Base-by-base conservation (phyloP, 2,797 vertebrate genomes). In the Sphaeramia orbicularis region DNA sequence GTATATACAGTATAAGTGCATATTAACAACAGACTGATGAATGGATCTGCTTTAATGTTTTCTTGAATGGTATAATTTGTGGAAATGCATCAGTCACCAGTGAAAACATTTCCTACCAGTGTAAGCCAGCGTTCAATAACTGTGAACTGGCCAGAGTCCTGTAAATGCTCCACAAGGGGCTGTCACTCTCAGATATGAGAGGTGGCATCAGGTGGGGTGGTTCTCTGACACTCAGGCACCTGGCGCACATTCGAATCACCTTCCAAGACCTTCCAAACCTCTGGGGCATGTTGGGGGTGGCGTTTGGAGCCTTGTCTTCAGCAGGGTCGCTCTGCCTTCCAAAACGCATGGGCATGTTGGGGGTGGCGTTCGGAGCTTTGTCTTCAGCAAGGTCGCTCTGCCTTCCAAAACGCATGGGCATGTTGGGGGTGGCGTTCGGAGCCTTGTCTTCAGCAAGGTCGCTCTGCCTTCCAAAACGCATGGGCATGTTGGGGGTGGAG, bases 401-500 rank as follows among this genome's bases (percentile, higher is more conserved):
- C 7, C 94, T 86, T 2, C 94, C 93, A 0, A 94, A 95, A 65
- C 93, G 94, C 56, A 93, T 65, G 4, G 91, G 94, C 65, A 27
- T 27, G 76, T 92, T 94, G 68, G 65, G 89, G 24, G 32, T 84
- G 2, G 74, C 77, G 27, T 86, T 85, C 7, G 75, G 36, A 2
- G 13, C 32, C 12, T n/a, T n/a, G n/a, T n/a, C n/a, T n/a, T n/a
- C n/a, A n/a, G n/a, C n/a, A n/a, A n/a, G n/a, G n/a, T n/a, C n/a
- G n/a, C n/a, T n/a, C n/a, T n/a, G 70, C 7, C 94, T 86, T 2
- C 94, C 93, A 0, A 94, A 95, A 65, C 93, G 94, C 56, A 93
- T 65, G 4, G 91, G 94, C 65, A 94, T 90, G 75, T 92, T 94
- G 66, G 65, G n/a, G n/a, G n/a, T n/a, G n/a, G n/a, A n/a, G n/a